Evolutionary conservation across 2,113 vertebrate species (phyloP).

Genomic region (Rhombomys opimus): DNA sequence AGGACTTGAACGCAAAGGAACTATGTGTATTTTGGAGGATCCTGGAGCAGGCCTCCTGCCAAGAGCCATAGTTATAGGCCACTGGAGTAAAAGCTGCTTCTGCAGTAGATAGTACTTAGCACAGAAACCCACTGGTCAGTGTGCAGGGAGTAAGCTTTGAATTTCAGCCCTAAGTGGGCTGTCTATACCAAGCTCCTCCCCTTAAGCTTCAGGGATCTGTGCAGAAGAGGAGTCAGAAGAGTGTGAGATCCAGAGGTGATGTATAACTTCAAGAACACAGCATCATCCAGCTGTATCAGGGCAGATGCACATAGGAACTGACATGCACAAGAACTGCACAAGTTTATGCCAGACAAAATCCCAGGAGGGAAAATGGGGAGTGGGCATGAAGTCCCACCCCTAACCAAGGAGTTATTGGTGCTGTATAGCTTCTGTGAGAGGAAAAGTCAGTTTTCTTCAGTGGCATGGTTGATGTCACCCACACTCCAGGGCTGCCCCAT

Average conservation of each 20-base stretch:
- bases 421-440: not conserved
- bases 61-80: not conserved
- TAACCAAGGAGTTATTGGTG: not conserved
- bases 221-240: not conserved
- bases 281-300: not conserved
- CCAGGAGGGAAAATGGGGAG: not conserved
- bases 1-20: not conserved
- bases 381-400: not conserved
- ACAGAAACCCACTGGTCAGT: not conserved
- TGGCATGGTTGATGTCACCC: not conserved
- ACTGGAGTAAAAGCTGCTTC: not conserved
- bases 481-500: not conserved
- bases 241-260: too few species aligned
- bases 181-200: not conserved
- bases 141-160: too few species aligned
- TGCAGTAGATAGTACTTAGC: too few species aligned
- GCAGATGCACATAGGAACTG: not conserved
- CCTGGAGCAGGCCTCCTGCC: not conserved
- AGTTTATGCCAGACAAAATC: not conserved
- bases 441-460: not conserved
- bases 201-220: not conserved
- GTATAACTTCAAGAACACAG: too few species aligned
- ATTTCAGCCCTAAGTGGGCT: not conserved
- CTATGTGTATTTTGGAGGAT: not conserved
- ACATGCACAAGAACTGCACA: not conserved